phyloP scores from a whole-genome alignment of 2,113 vertebrate species.

The Gallinago undulata region DNA sequence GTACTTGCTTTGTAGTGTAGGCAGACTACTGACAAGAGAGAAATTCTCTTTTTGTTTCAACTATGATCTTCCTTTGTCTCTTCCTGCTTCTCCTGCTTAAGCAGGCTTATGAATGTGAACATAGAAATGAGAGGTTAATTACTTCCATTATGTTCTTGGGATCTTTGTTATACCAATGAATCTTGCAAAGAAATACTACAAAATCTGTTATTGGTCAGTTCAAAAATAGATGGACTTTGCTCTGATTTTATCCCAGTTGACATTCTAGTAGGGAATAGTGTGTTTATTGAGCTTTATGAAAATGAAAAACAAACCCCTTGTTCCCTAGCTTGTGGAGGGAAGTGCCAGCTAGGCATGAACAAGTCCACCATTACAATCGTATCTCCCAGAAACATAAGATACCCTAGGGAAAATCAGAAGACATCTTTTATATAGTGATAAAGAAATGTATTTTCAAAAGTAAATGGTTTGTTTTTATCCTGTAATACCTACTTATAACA shows the following conservation, averaged over 20 bases:
- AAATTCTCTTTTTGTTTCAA: neutral
- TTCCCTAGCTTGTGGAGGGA: neutral
- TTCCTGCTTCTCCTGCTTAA: neutral
- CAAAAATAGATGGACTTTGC: neutral
- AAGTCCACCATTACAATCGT: neutral
- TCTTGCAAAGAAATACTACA: neutral
- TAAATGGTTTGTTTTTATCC: neutral
- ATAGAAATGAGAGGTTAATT: slow-evolving; percentile 18
- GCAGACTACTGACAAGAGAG: neutral
- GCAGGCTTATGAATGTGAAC: neutral
- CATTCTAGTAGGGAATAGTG: neutral
- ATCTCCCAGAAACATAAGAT: neutral
- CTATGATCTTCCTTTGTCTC: neutral
- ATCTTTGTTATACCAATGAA: neutral
- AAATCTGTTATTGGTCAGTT: neutral
- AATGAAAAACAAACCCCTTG: neutral
- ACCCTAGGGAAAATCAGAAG: neutral
- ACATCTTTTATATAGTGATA: neutral
- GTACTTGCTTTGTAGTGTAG: neutral
- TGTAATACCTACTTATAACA: neutral
- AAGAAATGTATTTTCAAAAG: neutral
- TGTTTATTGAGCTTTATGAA: neutral
- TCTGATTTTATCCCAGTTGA: neutral
- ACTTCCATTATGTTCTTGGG: neutral
- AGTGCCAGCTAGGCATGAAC: neutral